A percentile compares a stretch with the other conserved stretches of the same genome.
These are phyloP conservation scores for Microctonus hyperodae DNA, from an alignment of 2,888 invertebrate species.

Conservation along the genomic window DNA sequence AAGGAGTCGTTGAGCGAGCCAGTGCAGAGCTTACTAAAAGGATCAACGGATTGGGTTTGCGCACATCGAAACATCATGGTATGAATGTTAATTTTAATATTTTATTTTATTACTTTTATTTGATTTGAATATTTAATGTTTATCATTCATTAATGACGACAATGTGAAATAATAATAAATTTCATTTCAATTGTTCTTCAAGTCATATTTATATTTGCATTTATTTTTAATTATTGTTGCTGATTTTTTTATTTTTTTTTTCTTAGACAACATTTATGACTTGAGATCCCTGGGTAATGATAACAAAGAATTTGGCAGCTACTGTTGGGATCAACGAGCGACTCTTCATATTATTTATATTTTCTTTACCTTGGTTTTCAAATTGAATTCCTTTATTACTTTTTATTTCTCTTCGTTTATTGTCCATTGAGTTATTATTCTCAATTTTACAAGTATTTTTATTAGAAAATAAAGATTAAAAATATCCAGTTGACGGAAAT, in stretches of 20 bases:
- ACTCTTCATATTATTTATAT: not conserved
- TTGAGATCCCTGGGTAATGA: slow-evolving; percentile 33
- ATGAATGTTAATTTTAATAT: too few relatives aligned
- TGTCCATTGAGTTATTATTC: too few relatives aligned
- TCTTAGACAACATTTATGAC: slow-evolving; percentile 34
- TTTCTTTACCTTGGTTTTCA: slow-evolving; percentile 1
- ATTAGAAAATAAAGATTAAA: too few relatives aligned
- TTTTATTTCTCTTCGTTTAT: too few relatives aligned
- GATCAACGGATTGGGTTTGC: slow-evolving; percentile 82
- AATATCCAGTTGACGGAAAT: too few relatives aligned
- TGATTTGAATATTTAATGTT: not conserved
- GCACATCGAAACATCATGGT: slow-evolving; percentile 68
- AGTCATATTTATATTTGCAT: not conserved
- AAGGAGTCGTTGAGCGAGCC: slow-evolving; percentile 90
- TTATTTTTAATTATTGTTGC: not conserved
- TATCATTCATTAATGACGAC: not conserved
- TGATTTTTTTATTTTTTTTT: slow-evolving; percentile 7
- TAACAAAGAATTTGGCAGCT: slow-evolving; percentile 17
- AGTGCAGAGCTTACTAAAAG: slow-evolving; percentile 89
- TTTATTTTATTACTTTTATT: too few relatives aligned
- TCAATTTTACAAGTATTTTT: too few relatives aligned
- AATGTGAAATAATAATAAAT: too few relatives aligned
- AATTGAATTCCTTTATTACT: not conserved
- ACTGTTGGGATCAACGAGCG: slow-evolving; percentile 27
- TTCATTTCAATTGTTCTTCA: not conserved